A percentile compares a stretch with the other conserved stretches of the same genome.
Conservation (phyloP, 1,140 invertebrate species). For the Drosophila tani region DNA sequence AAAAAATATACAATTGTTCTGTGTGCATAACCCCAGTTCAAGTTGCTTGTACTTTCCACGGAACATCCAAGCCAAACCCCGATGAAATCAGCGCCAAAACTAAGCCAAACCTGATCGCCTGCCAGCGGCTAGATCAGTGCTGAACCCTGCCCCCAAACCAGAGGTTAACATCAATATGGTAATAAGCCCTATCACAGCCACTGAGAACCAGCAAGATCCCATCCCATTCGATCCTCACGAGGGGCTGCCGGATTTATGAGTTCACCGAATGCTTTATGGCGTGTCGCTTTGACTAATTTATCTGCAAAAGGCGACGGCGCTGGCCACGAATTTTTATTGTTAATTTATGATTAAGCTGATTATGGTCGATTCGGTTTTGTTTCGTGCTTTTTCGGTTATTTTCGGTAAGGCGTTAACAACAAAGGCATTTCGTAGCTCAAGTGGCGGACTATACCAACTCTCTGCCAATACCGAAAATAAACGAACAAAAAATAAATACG, state of each 20-base stretch:
- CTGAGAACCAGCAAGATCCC: constrained; percentile 22
- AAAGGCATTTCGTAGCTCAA: constrained; percentile 18
- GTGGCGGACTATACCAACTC: constrained; percentile 14
- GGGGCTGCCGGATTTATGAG: constrained; percentile 74
- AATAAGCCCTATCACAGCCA: constrained; percentile 65
- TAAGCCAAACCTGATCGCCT: constrained; percentile 39
- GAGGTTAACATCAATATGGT: constrained; percentile 80
- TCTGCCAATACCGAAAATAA: constrained; percentile 22
- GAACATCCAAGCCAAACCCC: constrained; percentile 39
- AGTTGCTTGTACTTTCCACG: constrained; percentile 50
- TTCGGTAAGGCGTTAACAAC: background rate
- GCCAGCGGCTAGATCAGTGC: constrained; percentile 76
- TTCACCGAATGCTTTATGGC: constrained; percentile 83
- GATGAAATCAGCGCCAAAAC: constrained; percentile 74
- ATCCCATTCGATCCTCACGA: constrained; percentile 35
- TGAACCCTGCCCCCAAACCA: constrained; percentile 44
- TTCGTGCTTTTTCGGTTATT: constrained; percentile 14
- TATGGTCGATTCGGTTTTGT: constrained; percentile 52
- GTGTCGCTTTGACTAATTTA: constrained; percentile 84
- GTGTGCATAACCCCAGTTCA: constrained; percentile 39
- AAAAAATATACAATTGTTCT: constrained; percentile 18
- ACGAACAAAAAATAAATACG: background rate
- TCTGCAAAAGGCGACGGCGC: constrained; percentile 61
- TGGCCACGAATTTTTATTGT: constrained; percentile 73
- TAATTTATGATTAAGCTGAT: constrained; percentile 81